Evolutionary conservation across 64 coral and sea anemone genomes (phyloP).

Genomic region (Catalaphyllia jardinei): DNA sequence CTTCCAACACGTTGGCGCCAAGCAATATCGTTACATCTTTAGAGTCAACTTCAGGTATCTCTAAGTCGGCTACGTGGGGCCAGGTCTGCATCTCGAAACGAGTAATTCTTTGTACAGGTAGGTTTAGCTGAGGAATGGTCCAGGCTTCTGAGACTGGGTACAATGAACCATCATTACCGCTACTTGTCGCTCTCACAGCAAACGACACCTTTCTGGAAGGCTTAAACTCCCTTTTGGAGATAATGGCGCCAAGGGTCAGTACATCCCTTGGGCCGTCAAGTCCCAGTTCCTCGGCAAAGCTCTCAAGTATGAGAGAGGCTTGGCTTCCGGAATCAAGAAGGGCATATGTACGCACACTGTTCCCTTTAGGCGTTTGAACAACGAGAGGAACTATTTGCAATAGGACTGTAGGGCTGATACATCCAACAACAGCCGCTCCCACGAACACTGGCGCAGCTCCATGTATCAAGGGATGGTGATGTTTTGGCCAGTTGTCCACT

Average conservation of each 20-base stretch:
- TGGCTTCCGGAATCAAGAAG: no score
- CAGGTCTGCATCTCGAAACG: not conserved
- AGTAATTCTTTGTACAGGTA: constrained; percentile 25
- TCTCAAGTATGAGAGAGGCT: no score
- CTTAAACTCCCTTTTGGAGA: not conserved
- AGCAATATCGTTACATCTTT: constrained; percentile 33
- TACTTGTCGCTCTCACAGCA: not conserved
- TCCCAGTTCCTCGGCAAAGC: no score
- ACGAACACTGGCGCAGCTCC: constrained; percentile 33
- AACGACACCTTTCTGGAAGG: constrained; percentile 60
- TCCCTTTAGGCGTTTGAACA: no score
- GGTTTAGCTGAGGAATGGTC: constrained; percentile 38
- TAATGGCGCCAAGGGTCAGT: constrained; percentile 37
- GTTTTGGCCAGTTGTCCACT: constrained; percentile 22
- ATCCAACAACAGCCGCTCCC: constrained; percentile 6
- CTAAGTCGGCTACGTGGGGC: constrained; percentile 31
- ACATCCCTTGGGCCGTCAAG: no score
- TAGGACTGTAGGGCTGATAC: not conserved
- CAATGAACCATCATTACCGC: not conserved
- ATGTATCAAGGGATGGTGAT: constrained; percentile 49
- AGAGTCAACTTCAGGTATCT: not conserved
- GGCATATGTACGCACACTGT: no score
- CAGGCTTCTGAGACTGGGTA: constrained; percentile 40
- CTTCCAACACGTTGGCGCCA: constrained; percentile 25
- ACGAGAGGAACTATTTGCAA: no score